These are phyloP conservation scores for Hymenochirus boettgeri DNA, from an alignment of 2,113 vertebrate genomes.

Conservation along the genomic window DNA sequence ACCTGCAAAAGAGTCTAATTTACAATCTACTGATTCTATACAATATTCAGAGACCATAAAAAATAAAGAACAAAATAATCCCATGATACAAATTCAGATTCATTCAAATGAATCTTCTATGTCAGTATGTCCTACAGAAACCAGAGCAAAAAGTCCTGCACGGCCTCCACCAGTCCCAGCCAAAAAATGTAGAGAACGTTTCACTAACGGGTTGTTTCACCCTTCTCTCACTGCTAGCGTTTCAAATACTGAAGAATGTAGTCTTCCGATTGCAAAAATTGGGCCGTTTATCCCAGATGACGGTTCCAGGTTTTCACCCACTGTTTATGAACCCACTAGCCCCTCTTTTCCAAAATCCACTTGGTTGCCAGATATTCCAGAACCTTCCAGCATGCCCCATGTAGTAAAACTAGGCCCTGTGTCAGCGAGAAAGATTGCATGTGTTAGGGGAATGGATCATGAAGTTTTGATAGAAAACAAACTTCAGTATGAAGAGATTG, in stretches of 20 bases:
- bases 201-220: conserved; percentile 79
- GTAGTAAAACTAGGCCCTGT: conserved; percentile 72
- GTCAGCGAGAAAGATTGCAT: conserved; percentile 72
- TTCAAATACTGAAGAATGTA: conserved; percentile 61
- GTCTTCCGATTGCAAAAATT: conserved; percentile 69
- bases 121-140: conserved; percentile 51
- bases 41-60: conserved; percentile 53
- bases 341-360: conserved; percentile 61
- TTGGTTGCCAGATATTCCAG: conserved; percentile 69
- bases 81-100: conserved; percentile 50
- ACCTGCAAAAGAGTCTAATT: background rate
- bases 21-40: conserved; percentile 10
- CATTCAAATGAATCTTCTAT: conserved; percentile 44
- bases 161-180: conserved; percentile 91
- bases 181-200: conserved; percentile 87
- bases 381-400: conserved; percentile 66
- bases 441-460: conserved; percentile 73
- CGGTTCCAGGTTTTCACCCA: conserved; percentile 47
- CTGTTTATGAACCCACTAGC: conserved; percentile 58
- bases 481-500: conserved; percentile 79
- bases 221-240: conserved; percentile 48
- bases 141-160: conserved; percentile 73
- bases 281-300: conserved; percentile 57
- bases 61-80: conserved; percentile 52
- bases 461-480: conserved; percentile 81